Evolutionary conservation across 2,113 vertebrate species (phyloP).

Genomic region (Carlito syrichta): DNA sequence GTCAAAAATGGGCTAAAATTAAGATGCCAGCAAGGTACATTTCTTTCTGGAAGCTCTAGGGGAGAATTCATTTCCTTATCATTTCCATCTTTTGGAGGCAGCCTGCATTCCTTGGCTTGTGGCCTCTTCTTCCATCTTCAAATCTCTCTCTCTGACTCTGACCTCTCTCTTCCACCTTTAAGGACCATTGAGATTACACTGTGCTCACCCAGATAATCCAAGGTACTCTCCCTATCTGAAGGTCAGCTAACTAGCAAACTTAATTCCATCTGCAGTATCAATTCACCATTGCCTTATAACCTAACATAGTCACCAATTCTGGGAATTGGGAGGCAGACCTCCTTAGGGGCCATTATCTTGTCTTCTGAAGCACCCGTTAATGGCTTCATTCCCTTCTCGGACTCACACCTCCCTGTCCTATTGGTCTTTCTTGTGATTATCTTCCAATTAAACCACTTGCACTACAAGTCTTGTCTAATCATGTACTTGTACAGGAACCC

Average conservation of each 20-base stretch:
- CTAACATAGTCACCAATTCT: no score
- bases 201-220: background rate
- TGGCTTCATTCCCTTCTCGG: background rate
- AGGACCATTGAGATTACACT: background rate
- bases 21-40: no score
- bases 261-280: background rate
- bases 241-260: background rate
- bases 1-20: background rate
- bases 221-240: background rate
- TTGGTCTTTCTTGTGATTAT: background rate
- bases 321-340: no score
- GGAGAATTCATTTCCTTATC: background rate
- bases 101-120: background rate
- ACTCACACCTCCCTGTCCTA: background rate
- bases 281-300: background rate
- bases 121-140: background rate
- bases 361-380: rapidly evolving
- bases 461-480: background rate
- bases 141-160: background rate
- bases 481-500: background rate
- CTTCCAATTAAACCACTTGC: background rate
- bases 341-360: background rate
- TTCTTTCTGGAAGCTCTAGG: background rate
- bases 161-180: background rate
- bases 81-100: background rate